A percentile compares a stretch with the other conserved stretches of the same genome.
Conservation (phyloP, 2,113 vertebrate species). For the Melanerpes formicivorus region DNA sequence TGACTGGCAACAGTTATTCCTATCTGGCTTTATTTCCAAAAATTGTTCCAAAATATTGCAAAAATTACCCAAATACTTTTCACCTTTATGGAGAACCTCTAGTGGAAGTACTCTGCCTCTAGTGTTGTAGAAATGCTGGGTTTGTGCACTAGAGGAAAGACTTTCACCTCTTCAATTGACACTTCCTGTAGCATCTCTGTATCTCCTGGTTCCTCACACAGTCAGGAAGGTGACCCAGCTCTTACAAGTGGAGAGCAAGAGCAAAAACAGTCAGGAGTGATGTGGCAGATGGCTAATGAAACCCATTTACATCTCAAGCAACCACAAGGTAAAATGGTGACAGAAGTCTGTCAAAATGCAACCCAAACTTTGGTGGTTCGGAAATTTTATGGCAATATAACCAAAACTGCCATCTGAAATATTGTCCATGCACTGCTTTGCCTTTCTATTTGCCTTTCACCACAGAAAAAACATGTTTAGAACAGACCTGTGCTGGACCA, state of each 20-base stretch:
- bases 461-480: not conserved
- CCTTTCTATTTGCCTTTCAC: not conserved
- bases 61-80: not conserved
- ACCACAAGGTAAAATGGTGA: not conserved
- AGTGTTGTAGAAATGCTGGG: not conserved
- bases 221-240: not conserved
- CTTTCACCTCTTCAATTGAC: not conserved
- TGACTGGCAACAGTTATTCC: not conserved
- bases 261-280: not conserved
- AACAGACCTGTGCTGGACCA: not conserved
- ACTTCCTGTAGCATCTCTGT: not conserved
- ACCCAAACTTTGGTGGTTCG: not conserved
- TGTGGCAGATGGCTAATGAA: slow-evolving; percentile 5
- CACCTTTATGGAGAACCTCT: not conserved
- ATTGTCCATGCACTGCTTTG: not conserved
- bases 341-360: not conserved
- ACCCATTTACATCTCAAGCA: not conserved
- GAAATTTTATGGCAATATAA: not conserved
- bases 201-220: not conserved
- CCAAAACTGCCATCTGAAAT: not conserved
- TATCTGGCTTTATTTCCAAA: not conserved
- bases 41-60: not conserved
- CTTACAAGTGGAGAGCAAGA: not conserved
- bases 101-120: not conserved
- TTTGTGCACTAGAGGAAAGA: not conserved